Conservation (phyloP, 2,113 vertebrate species). For the Neoarius graeffei region DNA sequence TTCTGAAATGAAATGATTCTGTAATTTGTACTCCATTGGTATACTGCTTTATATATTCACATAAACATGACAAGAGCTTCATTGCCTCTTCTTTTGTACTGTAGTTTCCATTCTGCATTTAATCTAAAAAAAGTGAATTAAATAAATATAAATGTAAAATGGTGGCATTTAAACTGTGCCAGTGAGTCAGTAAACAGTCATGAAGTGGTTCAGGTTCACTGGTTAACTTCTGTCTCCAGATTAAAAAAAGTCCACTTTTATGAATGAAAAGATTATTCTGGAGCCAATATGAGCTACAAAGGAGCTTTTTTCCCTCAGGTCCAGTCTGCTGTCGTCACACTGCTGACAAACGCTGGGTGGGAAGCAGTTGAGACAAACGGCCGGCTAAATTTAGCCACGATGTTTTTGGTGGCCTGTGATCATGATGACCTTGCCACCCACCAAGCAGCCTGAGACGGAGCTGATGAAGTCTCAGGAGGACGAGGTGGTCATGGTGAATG, state of each 20-base stretch:
- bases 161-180: background rate
- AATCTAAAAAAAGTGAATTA: background rate
- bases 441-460: background rate
- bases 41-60: background rate
- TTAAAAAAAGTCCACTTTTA: background rate
- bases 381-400: constrained; percentile 43
- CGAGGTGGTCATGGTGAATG: background rate
- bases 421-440: constrained; percentile 34
- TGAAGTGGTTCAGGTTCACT: background rate
- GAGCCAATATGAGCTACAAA: constrained; percentile 7
- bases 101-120: background rate
- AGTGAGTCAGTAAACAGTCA: background rate
- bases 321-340: constrained; percentile 24
- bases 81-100: background rate
- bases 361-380: constrained; percentile 12
- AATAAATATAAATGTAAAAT: background rate
- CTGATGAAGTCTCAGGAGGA: background rate
- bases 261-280: constrained; percentile 3
- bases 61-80: too few species aligned
- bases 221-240: background rate
- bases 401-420: constrained; percentile 10
- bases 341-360: constrained; percentile 35
- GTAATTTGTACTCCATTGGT: background rate
- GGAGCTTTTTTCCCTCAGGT: background rate
- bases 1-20: background rate